Evolutionary conservation across 2,888 invertebrate genomes (phyloP).

Genomic region (Netelia inedita): DNA sequence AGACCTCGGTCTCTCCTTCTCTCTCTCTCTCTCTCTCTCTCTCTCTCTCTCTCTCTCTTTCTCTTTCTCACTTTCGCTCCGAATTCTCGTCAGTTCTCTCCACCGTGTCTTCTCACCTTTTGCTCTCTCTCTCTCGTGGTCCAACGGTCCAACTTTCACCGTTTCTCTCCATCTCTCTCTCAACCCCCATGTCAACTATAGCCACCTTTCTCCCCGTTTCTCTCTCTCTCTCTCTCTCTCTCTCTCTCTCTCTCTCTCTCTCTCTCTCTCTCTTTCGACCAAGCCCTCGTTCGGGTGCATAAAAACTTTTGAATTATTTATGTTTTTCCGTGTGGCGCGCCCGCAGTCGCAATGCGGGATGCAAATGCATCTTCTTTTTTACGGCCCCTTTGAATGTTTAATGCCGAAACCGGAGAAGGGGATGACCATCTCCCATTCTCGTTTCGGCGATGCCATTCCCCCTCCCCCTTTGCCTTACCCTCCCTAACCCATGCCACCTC

Average conservation of each 20-base stretch:
- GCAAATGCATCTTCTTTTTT: conserved; percentile 83
- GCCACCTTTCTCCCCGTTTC: conserved; percentile 27
- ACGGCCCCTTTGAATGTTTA: conserved; percentile 82
- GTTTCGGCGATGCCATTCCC: conserved; percentile 45
- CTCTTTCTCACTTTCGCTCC: neutral
- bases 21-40: neutral
- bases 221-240: conserved; percentile 40
- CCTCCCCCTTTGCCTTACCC: conserved; percentile 48
- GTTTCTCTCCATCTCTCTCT: conserved; percentile 43
- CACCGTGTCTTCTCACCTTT: conserved; percentile 61
- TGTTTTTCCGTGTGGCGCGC: conserved; percentile 77
- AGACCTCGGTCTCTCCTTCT: neutral
- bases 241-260: conserved; percentile 32
- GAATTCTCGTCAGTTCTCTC: conserved; percentile 47
- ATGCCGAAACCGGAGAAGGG: conserved; percentile 71
- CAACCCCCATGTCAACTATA: conserved; percentile 43
- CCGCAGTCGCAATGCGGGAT: conserved; percentile 80
- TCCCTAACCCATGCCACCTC: conserved; percentile 8
- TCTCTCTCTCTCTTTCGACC: conserved; percentile 51
- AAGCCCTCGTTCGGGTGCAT: conserved; percentile 70
- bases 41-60: too few species aligned
- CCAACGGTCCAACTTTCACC: conserved; percentile 24
- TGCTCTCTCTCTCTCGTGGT: conserved; percentile 48
- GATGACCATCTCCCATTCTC: conserved; percentile 59
- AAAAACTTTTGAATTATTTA: conserved; percentile 85